Base-by-base conservation (phyloP, 2,113 vertebrate genomes). In the Aythya baeri region DNA sequence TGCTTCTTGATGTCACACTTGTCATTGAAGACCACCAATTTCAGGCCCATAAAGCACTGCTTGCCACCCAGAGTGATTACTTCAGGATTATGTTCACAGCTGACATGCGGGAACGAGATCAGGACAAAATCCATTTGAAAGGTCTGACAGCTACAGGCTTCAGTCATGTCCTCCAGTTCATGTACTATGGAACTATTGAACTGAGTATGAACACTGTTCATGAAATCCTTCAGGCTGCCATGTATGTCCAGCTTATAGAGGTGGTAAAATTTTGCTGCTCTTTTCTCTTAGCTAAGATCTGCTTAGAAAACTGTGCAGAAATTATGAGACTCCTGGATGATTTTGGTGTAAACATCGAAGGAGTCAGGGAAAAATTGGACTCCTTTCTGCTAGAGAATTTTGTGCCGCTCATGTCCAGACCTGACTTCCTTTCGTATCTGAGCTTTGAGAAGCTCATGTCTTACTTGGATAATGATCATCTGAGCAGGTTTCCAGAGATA, bases 21-120 rank as follows among this genome's bases (percentile, higher is more conserved):
- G 97, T 99, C 97, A 99, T 99, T 95, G 99, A 99, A 97, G 99
- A 99, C 97, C 99, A 99, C 97, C 99, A 99, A 94, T 99, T 99
- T 98, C 99, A 99, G 98, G 99, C 99, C 82, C 99, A 99, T 98
- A 99, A 99, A 98, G 99, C 99, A 36, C 98, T 99, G 63, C 98
- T 99, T 98, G 99, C 99, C 95, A 99, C 99, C 21, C 99, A 99
- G 98, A 99, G 99, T 95, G 99, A 99, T 98, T 99, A 99, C 98
- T 99, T 99, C 98, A 98, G 99, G 97, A 99, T 99, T 93, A 99
- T 99, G 99, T 99, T 99, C 97, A 99, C 99, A 26, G 99, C 99
- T 16, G 99, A 99, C 98, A 99, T 99, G 99, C 98, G 99, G 88
- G 99, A 99, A 97, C 98, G 99, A 91, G 99, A 99, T 98, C 99